phyloP scores from a whole-genome alignment of 92 coral and sea anemone species.

The Epizoanthus illoricatus region DNA sequence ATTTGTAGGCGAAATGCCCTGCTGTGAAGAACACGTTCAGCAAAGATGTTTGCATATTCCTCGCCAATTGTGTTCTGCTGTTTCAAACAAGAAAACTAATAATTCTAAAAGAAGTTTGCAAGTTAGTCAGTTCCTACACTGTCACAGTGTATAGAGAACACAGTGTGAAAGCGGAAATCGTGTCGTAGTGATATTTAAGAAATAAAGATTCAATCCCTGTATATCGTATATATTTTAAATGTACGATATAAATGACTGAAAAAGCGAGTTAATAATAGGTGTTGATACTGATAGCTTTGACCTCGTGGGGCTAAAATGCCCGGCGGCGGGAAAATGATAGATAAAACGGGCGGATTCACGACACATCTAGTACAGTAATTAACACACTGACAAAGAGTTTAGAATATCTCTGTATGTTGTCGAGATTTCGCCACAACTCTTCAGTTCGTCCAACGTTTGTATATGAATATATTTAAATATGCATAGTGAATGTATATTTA shows the following conservation, averaged over 20 bases:
- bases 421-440: slow-evolving; percentile 5
- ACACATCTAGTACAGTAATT: background rate
- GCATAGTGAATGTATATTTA: background rate
- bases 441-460: background rate
- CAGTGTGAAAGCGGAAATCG: background rate
- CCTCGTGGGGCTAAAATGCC: background rate
- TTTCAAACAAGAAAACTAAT: background rate
- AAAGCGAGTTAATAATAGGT: background rate
- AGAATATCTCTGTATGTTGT: background rate
- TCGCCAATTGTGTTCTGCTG: background rate
- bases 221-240: background rate
- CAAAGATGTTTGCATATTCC: too few relatives aligned
- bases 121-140: background rate
- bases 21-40: too few relatives aligned
- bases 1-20: too few relatives aligned
- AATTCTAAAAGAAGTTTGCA: background rate
- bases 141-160: background rate
- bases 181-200: background rate
- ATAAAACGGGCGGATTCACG: background rate
- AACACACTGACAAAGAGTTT: background rate
- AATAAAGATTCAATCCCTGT: too few relatives aligned
- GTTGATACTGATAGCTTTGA: background rate
- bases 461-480: background rate
- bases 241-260: background rate
- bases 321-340: slow-evolving; percentile 1